These are phyloP conservation scores for Rhingia rostrata DNA, from an alignment of 2,888 invertebrate species.

Conservation along the genomic window DNA sequence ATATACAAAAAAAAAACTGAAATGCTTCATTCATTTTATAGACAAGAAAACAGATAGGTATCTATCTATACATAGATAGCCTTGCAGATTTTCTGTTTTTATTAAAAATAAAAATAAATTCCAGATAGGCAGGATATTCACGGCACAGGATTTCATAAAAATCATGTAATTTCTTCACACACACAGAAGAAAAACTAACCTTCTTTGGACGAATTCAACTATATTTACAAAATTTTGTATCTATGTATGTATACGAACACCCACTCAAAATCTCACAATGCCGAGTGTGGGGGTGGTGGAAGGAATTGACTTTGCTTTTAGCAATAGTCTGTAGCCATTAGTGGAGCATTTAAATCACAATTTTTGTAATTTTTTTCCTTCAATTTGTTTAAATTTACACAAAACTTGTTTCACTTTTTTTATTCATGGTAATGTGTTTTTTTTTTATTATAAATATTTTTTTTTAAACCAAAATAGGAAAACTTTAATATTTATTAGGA, in stretches of 20 bases:
- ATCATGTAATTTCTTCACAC: slow-evolving; percentile 20
- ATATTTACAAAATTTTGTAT: slow-evolving; percentile 53
- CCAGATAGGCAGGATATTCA: slow-evolving; percentile 15
- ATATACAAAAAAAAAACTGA: slow-evolving; percentile 37
- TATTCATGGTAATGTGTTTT: slow-evolving; percentile 27
- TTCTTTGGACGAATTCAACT: slow-evolving; percentile 66
- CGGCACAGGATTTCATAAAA: slow-evolving; percentile 8
- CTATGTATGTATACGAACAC: slow-evolving; percentile 59
- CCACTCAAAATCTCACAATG: slow-evolving; percentile 66
- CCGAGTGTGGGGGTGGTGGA: slow-evolving; percentile 66
- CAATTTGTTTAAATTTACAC: slow-evolving; percentile 35
- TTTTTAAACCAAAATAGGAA: slow-evolving; percentile 7
- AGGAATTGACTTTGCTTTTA: slow-evolving; percentile 66
- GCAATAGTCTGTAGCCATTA: slow-evolving; percentile 72
- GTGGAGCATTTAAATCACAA: slow-evolving; percentile 49
- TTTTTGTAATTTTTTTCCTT: slow-evolving; percentile 34
- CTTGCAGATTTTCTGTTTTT: slow-evolving; percentile 4
- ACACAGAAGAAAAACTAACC: slow-evolving; percentile 55
- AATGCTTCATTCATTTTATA: slow-evolving; percentile 46
- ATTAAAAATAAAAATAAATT: slow-evolving; percentile 18
- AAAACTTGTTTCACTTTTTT: slow-evolving; percentile 56
- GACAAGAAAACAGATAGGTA: slow-evolving; percentile 25
- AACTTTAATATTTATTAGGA: slow-evolving; percentile 47
- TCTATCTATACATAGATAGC: slow-evolving; percentile 45
- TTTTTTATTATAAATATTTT: neutral